A percentile compares a stretch with the other conserved stretches of the same genome.
phyloP scores from a whole-genome alignment of 2,797 vertebrate genomes.

The Kryptolebias ocellatus region DNA sequence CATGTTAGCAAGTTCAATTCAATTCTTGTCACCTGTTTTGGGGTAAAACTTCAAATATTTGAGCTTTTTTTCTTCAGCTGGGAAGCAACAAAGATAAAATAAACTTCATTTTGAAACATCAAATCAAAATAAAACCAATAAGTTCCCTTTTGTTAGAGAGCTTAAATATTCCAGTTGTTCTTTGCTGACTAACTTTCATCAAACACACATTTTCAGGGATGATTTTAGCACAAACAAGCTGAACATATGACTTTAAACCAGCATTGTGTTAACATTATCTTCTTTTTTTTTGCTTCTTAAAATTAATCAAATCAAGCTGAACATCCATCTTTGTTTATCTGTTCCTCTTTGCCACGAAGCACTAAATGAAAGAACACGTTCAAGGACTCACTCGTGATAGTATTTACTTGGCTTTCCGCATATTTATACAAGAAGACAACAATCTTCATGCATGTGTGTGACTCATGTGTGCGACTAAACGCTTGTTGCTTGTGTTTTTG shows the following conservation, averaged over 20 bases:
- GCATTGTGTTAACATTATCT: conserved; percentile 5
- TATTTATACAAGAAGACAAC: background rate
- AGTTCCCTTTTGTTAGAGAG: too few species aligned
- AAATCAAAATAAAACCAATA: too few species aligned
- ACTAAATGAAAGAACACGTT: background rate
- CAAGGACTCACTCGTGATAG: background rate
- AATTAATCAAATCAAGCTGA: background rate
- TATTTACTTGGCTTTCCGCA: background rate
- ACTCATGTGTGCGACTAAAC: background rate
- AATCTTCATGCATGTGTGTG: background rate
- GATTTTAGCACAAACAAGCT: too few species aligned
- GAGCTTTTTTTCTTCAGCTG: too few species aligned
- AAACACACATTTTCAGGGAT: too few species aligned
- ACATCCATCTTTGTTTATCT: conserved; percentile 12
- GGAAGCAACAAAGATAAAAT: too few species aligned
- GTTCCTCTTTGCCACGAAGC: background rate
- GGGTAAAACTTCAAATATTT: too few species aligned
- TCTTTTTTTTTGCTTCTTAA: background rate
- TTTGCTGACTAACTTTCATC: too few species aligned
- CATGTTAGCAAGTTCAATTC: too few species aligned
- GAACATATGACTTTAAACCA: background rate
- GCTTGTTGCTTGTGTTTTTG: conserved; percentile 26
- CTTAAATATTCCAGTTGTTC: too few species aligned
- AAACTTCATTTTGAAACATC: too few species aligned
- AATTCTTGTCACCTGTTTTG: too few species aligned